Conservation (phyloP, 2,797 vertebrate species). For the Melanotaenia maccullochi region DNA sequence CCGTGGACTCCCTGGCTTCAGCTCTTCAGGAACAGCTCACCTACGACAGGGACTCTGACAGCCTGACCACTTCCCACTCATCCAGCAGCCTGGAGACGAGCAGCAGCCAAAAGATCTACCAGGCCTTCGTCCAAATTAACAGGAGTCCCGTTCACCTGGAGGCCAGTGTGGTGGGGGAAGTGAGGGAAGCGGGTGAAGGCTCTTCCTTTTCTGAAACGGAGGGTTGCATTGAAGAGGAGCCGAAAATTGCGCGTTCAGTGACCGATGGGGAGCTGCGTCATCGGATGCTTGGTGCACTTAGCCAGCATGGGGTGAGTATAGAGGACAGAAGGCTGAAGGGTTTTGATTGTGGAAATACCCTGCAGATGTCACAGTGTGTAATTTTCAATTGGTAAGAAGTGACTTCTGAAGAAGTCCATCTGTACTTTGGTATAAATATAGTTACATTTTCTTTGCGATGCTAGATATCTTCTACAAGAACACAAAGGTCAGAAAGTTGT, state of each 20-base stretch:
- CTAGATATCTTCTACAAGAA: not conserved
- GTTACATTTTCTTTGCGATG: not conserved
- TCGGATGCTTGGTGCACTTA: slow-evolving; percentile 85
- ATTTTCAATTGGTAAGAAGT: not conserved
- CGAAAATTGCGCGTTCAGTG: slow-evolving; percentile 89
- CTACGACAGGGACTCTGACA: slow-evolving; percentile 81
- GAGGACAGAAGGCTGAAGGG: not conserved
- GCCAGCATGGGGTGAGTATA: slow-evolving; percentile 90
- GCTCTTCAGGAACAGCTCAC: slow-evolving; percentile 82
- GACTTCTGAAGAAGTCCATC: not conserved
- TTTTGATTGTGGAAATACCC: not conserved
- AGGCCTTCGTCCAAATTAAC: slow-evolving; percentile 83
- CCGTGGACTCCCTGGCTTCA: slow-evolving; percentile 81
- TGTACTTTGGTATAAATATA: not conserved
- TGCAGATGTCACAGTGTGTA: not conserved
- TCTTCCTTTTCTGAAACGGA: slow-evolving; percentile 90
- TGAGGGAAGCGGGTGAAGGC: slow-evolving; percentile 58
- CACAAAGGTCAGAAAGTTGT: not conserved
- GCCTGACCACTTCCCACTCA: slow-evolving; percentile 86
- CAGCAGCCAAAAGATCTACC: slow-evolving; percentile 88
- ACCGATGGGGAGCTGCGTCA: slow-evolving; percentile 92
- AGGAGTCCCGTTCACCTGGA: slow-evolving; percentile 48
- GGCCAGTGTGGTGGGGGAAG: slow-evolving; percentile 55
- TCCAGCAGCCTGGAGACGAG: slow-evolving; percentile 89
- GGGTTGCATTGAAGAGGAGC: slow-evolving; percentile 78